Base-by-base conservation (phyloP, 2,888 invertebrate species). In the Lagria hirta region DNA sequence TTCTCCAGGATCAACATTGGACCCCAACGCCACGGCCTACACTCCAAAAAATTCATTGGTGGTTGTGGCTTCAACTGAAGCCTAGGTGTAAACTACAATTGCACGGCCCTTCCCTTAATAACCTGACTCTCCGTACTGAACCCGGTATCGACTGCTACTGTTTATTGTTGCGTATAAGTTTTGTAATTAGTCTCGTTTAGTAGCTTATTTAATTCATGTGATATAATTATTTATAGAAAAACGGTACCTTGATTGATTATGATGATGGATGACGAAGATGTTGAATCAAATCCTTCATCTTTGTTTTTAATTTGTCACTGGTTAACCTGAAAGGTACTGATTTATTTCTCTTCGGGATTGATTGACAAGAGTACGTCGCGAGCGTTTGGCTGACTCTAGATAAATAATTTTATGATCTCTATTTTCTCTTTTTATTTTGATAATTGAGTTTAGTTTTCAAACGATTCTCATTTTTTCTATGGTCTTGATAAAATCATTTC, bases 21-120 rank as follows among this genome's bases (percentile, higher is more conserved):
- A 94, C 75, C 94, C 94, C 42, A 91, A 93, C 75, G 94, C 94
- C 52, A 84, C 86, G 52, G 88, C 88, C 57, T 94, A 94, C 75
- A 93, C 91, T 54, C 94, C 94, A 51, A 91, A 91, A 66, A 73
- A 75, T 57, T 79, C 80, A 50, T 74, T 79, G 54, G 74, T 78
- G 55, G 72, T 78, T 55, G 74, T 78, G 55, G 72, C 78, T 55
- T 77, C 78, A 51, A 78, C 78, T 47, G 79, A 79, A 72, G 78
- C 78, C 70, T 79, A 60, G 49, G n/a, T n/a, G n/a, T n/a, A n/a
- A n/a, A n/a, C n/a, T n/a, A n/a, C n/a, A n/a, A n/a, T n/a, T n/a
- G n/a, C n/a, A 38, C 18, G 24, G 30, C 41, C 29, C n/a, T n/a
- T n/a, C n/a, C 23, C 24, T 41, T 30, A 15, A 36, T 8, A 14